Base-by-base conservation (phyloP, 1,140 invertebrate genomes). In the Battus philenor region DNA sequence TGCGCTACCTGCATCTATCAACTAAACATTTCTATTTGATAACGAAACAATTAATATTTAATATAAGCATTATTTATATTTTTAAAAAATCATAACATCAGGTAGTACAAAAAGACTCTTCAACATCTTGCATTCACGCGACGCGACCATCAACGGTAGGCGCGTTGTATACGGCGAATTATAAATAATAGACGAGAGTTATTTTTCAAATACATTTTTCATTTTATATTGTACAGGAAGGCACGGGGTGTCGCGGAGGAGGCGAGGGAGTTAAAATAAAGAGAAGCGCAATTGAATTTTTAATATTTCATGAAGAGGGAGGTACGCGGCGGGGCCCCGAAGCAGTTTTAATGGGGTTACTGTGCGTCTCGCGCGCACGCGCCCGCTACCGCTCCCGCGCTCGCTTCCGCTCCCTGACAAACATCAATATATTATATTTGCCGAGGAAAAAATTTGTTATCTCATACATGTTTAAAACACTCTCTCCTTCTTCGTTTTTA, bases 281-380 rank as follows among this genome's bases (percentile, higher is more conserved):
- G 82, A 86, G 85, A 84, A 86, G 79, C 83, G 85, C 85, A 86
- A 87, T 87, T 87, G 83, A 85, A 87, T 87, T 87, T 87, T 87
- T 87, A 86, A 87, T 87, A 87, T 87, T 87, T 86, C 83, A 87
- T 85, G 83, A 86, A 79, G 80, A 76, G 81, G 76, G 82, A 64
- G 63, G 68, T 54, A 54, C 45, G 61, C 54, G 68, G 54, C 39
- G 62, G 59, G 64, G 52, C 59, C 64, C 54, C 54, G 56, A 63
- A 82, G 75, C 75, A 70, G 65, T 76, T 84, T 79, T 81, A 86
- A 86, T 85, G 82, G 85, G 82, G 76, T 77, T 80, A 71, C 63
- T 54, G 47, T 44, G 46, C 44, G 55, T 41, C 46, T 41, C 31
- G 31, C 38, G 44, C 20, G 30, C 39, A 11, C 18, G 27, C 27